Evolutionary conservation across 1,140 invertebrate species (phyloP).

Genomic region (Heliconius himera): DNA sequence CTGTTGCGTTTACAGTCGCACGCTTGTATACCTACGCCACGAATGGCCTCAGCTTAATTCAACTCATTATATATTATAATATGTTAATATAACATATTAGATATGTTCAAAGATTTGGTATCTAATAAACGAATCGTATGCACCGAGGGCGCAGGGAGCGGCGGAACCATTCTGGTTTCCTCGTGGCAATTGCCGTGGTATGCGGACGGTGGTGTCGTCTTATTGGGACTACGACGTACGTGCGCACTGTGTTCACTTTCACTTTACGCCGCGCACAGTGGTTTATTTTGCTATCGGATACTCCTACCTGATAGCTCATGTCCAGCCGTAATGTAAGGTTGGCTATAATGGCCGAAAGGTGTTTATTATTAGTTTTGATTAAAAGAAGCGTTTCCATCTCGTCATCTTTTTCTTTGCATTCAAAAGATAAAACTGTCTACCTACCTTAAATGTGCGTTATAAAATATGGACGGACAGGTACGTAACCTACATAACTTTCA

Average conservation of each 20-base stretch:
- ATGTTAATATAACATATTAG: background rate
- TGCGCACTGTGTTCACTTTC: constrained; percentile 76
- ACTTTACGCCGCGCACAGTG: constrained; percentile 65
- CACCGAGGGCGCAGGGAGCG: constrained; percentile 51
- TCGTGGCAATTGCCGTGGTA: constrained; percentile 78
- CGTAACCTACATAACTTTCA: constrained; percentile 42
- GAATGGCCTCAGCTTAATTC: background rate
- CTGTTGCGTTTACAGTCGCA: too few species aligned
- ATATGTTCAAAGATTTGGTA: background rate
- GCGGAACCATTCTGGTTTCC: constrained; percentile 72
- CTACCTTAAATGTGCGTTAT: background rate
- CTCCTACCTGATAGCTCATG: constrained; percentile 46
- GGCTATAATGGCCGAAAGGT: constrained; percentile 20
- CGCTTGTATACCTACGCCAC: too few species aligned
- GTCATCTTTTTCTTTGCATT: background rate
- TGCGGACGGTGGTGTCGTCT: constrained; percentile 78
- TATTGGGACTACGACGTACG: constrained; percentile 74
- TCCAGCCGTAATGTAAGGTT: constrained; percentile 21
- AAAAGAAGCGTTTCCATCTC: background rate
- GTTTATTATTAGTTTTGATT: background rate
- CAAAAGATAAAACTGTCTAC: background rate
- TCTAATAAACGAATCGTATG: constrained; percentile 38
- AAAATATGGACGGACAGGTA: background rate
- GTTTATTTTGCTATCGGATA: constrained; percentile 56
- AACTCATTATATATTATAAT: background rate